phyloP scores from a whole-genome alignment of 2,797 vertebrate species.

The Cottoperca gobio region DNA sequence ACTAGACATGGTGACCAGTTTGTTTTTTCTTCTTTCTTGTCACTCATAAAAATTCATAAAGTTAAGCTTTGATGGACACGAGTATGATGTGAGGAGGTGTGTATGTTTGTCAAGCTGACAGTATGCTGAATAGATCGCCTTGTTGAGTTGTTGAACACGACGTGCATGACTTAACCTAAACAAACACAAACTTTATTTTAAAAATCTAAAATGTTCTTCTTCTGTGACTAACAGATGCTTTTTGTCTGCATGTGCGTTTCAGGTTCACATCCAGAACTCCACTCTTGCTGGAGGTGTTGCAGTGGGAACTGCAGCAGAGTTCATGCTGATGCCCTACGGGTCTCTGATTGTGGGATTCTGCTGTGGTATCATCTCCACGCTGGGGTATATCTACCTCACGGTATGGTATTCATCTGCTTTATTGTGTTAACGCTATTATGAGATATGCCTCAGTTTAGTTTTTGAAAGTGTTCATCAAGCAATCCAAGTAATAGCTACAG shows the following conservation, averaged over 20 bases:
- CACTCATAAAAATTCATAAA: neutral
- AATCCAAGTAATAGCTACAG: neutral
- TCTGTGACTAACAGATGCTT: neutral
- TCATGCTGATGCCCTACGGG: slow-evolving; percentile 95
- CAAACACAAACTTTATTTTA: neutral
- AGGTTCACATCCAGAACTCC: slow-evolving; percentile 98
- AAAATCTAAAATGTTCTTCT: neutral
- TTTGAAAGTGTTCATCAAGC: neutral
- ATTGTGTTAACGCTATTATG: neutral
- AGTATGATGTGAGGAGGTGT: neutral
- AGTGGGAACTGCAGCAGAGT: slow-evolving; percentile 94
- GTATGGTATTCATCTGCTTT: slow-evolving; percentile 31
- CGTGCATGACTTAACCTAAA: neutral
- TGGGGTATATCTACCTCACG: slow-evolving; percentile 89
- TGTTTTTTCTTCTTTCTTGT: neutral
- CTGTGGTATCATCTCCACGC: slow-evolving; percentile 91
- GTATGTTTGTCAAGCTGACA: neutral
- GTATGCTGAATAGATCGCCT: neutral
- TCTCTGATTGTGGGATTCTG: slow-evolving; percentile 93
- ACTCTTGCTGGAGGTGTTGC: slow-evolving; percentile 96
- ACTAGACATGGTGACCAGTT: slow-evolving; percentile 91
- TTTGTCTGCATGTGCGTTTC: slow-evolving; percentile 9
- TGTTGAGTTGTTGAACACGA: neutral
- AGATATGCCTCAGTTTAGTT: neutral
- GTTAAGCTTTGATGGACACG: neutral